Conservation (phyloP, 2,888 invertebrate species). For the Bugula neritina region DNA sequence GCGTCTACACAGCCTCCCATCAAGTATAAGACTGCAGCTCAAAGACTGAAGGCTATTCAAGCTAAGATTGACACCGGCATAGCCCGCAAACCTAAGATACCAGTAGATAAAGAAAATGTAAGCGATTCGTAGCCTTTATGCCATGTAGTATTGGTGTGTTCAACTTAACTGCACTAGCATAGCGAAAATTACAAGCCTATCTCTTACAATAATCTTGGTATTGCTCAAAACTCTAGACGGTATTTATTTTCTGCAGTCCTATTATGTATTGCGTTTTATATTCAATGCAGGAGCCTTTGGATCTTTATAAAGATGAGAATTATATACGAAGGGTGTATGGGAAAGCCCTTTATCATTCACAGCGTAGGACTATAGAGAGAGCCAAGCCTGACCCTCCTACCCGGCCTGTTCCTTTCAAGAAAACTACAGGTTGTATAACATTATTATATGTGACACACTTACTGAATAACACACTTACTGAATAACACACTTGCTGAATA, state of each 20-base stretch:
- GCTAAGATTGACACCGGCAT: slow-evolving; percentile 23
- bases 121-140: neutral
- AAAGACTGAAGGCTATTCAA: slow-evolving; percentile 10
- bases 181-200: too few species aligned
- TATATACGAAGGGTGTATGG: slow-evolving; percentile 27
- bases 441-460: too few species aligned
- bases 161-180: too few species aligned
- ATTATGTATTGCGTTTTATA: too few species aligned
- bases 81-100: neutral
- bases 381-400: slow-evolving; percentile 12
- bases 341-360: slow-evolving; percentile 18
- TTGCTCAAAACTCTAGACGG: too few species aligned
- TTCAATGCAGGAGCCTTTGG: slow-evolving; percentile 21
- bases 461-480: too few species aligned
- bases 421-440: neutral
- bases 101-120: slow-evolving; percentile 13
- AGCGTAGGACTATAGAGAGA: neutral
- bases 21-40: neutral
- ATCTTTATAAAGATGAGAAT: slow-evolving; percentile 24
- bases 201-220: too few species aligned
- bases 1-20: neutral
- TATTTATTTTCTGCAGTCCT: too few species aligned
- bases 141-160: too few species aligned
- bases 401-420: slow-evolving; percentile 24
- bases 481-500: too few species aligned